phyloP scores from a whole-genome alignment of 2,888 invertebrate genomes.

The Caenorhabditis sp. region DNA sequence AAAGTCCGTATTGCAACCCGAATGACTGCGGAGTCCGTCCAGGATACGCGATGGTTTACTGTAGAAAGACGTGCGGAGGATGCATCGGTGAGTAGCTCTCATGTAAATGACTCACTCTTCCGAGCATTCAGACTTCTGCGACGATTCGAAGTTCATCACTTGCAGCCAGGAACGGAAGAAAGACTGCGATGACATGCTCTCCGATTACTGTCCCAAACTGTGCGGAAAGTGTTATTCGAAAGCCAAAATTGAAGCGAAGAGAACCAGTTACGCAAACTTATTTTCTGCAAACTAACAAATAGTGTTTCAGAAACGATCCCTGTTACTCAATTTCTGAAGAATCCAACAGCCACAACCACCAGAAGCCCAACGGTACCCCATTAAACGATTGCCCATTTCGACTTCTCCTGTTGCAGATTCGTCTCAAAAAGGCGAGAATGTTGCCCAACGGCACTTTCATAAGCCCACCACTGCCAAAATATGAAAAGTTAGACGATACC shows the following conservation, averaged over 20 bases:
- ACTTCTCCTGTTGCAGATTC: slow-evolving; percentile 10
- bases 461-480: slow-evolving; percentile 46
- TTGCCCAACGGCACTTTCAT: slow-evolving; percentile 51
- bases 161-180: slow-evolving; percentile 60
- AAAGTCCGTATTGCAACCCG: slow-evolving; percentile 68
- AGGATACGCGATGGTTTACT: slow-evolving; percentile 67
- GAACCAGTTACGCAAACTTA: slow-evolving; percentile 20
- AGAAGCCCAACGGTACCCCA: slow-evolving; percentile 15
- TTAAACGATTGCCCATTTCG: neutral
- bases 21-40: slow-evolving; percentile 70
- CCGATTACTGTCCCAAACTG: slow-evolving; percentile 63
- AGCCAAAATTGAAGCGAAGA: slow-evolving; percentile 22
- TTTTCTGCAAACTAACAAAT: neutral
- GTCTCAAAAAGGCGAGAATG: slow-evolving; percentile 35
- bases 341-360: slow-evolving; percentile 18
- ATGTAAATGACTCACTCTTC: too few relatives aligned
- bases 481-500: slow-evolving; percentile 32
- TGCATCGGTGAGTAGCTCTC: slow-evolving; percentile 64
- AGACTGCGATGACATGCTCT: slow-evolving; percentile 68
- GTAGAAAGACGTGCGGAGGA: slow-evolving; percentile 67
- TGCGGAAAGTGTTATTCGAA: slow-evolving; percentile 58
- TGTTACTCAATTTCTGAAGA: slow-evolving; percentile 31
- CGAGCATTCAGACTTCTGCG: slow-evolving; percentile 62
- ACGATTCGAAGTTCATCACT: slow-evolving; percentile 61
- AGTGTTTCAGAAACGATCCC: slow-evolving; percentile 39